Percentiles rank a stretch among this genome's conserved stretches.
Evolutionary conservation across 2,888 invertebrate genomes (phyloP).

Genomic region (Andrena marginata): DNA sequence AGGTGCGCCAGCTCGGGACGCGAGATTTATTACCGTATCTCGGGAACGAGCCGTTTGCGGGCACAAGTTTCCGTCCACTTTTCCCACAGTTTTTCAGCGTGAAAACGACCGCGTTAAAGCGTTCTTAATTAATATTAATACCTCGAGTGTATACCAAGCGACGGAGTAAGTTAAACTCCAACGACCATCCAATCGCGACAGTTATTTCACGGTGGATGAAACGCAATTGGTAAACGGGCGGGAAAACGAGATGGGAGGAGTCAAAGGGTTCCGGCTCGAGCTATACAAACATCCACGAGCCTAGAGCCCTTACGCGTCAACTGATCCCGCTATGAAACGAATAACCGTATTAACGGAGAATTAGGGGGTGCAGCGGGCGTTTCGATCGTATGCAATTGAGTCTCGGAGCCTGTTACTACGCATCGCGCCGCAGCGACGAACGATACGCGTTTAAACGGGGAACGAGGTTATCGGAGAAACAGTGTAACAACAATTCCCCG

Average conservation of each 20-base stretch:
- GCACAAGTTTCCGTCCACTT: background rate
- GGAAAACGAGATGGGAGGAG: background rate
- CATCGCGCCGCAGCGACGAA: constrained; percentile 16
- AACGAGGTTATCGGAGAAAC: constrained; percentile 35
- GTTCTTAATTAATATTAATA: background rate
- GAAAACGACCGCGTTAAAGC: background rate
- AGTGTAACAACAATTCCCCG: constrained; percentile 30
- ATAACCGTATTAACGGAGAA: background rate
- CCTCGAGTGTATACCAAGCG: background rate
- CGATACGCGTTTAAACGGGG: constrained; percentile 24
- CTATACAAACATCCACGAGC: background rate
- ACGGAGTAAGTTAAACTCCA: background rate
- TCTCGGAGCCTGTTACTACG: background rate
- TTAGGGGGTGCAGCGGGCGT: background rate
- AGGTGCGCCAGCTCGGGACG: background rate
- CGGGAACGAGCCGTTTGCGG: background rate
- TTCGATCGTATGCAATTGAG: constrained; percentile 7
- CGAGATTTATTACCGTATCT: background rate
- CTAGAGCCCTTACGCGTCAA: background rate
- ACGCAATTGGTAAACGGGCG: background rate
- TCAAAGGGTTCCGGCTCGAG: background rate
- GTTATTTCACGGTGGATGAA: background rate
- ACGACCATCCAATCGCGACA: background rate
- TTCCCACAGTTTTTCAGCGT: background rate
- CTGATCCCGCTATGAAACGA: constrained; percentile 2